Conservation (phyloP, 2,888 invertebrate species). For the Apotomis capreana region DNA sequence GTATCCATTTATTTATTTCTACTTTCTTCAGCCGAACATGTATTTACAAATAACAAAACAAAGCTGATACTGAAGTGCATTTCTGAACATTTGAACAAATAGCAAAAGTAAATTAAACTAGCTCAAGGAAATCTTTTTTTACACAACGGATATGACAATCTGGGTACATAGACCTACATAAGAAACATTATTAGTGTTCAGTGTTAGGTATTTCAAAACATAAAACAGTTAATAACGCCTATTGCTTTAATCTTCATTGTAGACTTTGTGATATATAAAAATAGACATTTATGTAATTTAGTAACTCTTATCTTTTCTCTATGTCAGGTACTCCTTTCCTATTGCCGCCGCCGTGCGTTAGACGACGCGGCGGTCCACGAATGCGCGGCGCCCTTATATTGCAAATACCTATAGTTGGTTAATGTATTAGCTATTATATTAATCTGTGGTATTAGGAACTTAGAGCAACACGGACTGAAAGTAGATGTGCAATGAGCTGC, state of each 20-base stretch:
- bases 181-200: no score
- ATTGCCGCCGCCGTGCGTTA: background rate
- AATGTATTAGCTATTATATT: background rate
- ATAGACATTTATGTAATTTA: constrained; percentile 6
- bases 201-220: no score
- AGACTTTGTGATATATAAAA: constrained; percentile 22
- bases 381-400: background rate
- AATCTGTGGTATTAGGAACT: no score
- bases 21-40: background rate
- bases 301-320: constrained; percentile 7
- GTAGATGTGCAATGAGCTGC: no score
- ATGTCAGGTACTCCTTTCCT: constrained; percentile 8
- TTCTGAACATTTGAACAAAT: background rate
- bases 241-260: constrained; percentile 11
- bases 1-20: no score
- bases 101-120: constrained; percentile 5
- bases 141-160: background rate
- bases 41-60: background rate
- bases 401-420: background rate
- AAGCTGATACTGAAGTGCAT: constrained; percentile 22
- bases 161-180: constrained; percentile 10
- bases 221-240: no score
- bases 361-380: background rate
- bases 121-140: background rate
- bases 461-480: no score